Evolutionary conservation across 64 coral and sea anemone genomes (phyloP), one percentile per base, ranked within the genome.

Genomic region (Actinia tenebrosa): DNA sequence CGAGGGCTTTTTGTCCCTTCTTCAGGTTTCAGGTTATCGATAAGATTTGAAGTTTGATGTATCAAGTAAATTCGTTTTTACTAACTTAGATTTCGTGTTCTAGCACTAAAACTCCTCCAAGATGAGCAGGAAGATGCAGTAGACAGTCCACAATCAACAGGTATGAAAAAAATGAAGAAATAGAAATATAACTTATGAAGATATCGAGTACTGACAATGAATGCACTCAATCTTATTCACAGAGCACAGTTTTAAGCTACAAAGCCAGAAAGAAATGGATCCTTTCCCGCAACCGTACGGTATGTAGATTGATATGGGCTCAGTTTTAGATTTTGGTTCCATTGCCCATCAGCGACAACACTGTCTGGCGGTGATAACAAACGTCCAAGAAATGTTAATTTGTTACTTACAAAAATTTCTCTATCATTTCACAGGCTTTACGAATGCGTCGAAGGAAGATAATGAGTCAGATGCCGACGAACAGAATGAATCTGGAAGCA

Each of bases 381-480:
- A 50, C 2, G 47, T 50, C 7, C 3, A 0, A 50, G 47, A 50
- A 50, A 50, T 8, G 3, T 50, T 8, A 50, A 4, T 50, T 50
- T 50, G 47, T 50, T 50, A 50, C 47, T 50, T 0, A 50, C 7
- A 23, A 66, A 20, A 4, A 19, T 9, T 79, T 6, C 42, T 77
- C 8, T 79, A 53, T 22, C 5, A 19, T 16, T 81, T 20, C 3
- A 3, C 16, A 81, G 79, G 79, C 7, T 81, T 50, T 50, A 53
- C 79, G 53, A n/a, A 19, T 16, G 17, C 46, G 18, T 53, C 20
- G 43, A 81, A 81, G 22, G 79, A 81, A 37, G 79, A 53, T 10
- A 50, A 81, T 22, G 79, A 81, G 50, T 81, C 79, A 13, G 79
- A 81, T 7, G 79, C 30, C 30, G 30, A 81, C 17, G 79, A 81